A percentile compares a stretch with the other conserved stretches of the same genome.
Evolutionary conservation across 2,888 invertebrate genomes (phyloP).

Genomic region (Philereme vetulata): DNA sequence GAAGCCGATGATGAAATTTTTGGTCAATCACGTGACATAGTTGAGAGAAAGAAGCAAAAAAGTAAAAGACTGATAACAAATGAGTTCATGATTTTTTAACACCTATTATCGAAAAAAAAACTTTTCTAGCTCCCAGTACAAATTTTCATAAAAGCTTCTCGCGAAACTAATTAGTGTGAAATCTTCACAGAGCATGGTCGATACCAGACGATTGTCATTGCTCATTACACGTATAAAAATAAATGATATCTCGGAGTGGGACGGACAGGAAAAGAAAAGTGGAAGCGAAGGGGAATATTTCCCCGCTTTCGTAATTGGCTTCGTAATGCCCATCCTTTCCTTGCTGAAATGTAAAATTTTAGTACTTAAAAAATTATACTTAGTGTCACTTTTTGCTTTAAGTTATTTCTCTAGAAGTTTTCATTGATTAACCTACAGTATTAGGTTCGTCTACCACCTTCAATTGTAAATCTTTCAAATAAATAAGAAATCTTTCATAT

Average conservation of each 20-base stretch:
- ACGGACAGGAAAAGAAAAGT: slow-evolving; percentile 42
- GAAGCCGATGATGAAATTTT: no score
- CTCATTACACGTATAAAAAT: slow-evolving; percentile 74
- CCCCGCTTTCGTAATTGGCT: slow-evolving; percentile 53
- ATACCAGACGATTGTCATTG: slow-evolving; percentile 64
- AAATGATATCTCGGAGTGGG: slow-evolving; percentile 64
- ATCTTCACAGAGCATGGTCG: slow-evolving; percentile 42
- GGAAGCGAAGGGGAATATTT: slow-evolving; percentile 42
- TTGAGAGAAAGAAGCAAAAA: no score
- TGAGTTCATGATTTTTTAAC: no score
- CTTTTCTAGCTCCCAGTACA: not conserved
- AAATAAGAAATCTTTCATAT: slow-evolving; percentile 3
- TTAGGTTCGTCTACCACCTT: not conserved
- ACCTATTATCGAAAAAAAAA: not conserved
- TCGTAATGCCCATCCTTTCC: slow-evolving; percentile 38
- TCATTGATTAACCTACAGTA: not conserved
- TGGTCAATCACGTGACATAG: no score
- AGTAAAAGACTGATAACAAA: no score
- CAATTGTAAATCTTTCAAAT: no score
- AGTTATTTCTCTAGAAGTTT: not conserved
- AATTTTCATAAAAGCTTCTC: slow-evolving; percentile 16
- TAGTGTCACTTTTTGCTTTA: no score
- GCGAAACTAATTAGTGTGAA: slow-evolving; percentile 19
- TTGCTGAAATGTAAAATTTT: slow-evolving; percentile 23
- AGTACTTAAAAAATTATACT: slow-evolving; percentile 13